Evolutionary conservation across 2,888 invertebrate genomes (phyloP).

Genomic region (Diadegma fenestrale): DNA sequence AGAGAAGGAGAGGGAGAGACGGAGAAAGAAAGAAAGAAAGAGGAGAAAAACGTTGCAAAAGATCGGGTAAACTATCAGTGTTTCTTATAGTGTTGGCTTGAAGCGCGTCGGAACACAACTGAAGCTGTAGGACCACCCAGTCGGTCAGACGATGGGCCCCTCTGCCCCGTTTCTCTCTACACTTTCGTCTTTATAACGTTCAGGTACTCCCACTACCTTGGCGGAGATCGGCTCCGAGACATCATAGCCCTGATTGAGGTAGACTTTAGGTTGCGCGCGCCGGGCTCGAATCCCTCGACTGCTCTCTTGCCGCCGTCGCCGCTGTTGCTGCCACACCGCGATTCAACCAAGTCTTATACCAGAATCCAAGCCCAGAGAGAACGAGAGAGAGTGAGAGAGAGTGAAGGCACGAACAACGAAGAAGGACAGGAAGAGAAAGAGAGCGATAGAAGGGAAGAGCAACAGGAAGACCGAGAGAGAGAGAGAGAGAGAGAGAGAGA

Average conservation of each 20-base stretch:
- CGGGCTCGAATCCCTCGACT: conserved; percentile 52
- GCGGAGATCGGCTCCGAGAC: conserved; percentile 68
- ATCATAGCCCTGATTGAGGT: conserved; percentile 81
- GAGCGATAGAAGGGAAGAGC: conserved; percentile 1
- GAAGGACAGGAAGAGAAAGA: neutral
- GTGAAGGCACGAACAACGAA: conserved; percentile 15
- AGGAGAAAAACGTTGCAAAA: conserved; percentile 48
- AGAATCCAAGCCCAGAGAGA: neutral
- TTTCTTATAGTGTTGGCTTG: conserved; percentile 81
- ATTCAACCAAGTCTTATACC: conserved; percentile 22
- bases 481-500: conserved; percentile 7
- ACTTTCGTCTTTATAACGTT: conserved; percentile 81
- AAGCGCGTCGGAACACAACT: conserved; percentile 85
- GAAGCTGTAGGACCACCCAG: conserved; percentile 85
- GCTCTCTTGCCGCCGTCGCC: conserved; percentile 45
- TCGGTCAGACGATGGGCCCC: conserved; percentile 80
- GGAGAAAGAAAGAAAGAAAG: conserved; percentile 46
- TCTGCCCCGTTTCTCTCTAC: conserved; percentile 79
- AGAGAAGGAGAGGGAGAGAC: neutral
- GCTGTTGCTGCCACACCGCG: conserved; percentile 55
- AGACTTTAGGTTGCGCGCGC: conserved; percentile 78
- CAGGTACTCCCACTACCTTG: conserved; percentile 82
- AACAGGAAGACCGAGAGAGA: conserved; percentile 3
- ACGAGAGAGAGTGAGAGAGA: conserved; percentile 3
- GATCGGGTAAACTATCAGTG: conserved; percentile 72